Conservation (phyloP, 2,888 invertebrate genomes). For the Strigamia maritima region DNA sequence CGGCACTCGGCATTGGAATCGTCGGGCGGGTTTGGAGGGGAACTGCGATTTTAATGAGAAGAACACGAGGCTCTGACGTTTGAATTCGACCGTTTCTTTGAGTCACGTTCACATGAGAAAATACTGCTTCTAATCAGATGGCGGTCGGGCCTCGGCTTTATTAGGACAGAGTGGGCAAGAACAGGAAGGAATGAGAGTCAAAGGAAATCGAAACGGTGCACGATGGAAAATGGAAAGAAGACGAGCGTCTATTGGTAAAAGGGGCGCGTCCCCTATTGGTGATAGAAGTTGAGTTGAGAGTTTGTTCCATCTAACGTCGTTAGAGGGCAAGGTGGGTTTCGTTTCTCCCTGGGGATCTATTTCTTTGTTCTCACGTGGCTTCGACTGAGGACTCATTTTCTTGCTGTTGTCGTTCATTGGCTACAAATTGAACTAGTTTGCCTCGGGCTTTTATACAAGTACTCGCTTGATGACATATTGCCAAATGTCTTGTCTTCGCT, state of each 20-base stretch:
- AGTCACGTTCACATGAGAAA: slow-evolving; percentile 29
- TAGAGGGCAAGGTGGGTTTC: slow-evolving; percentile 27
- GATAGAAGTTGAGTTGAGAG: slow-evolving; percentile 29
- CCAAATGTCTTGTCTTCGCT: not conserved
- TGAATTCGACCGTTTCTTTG: slow-evolving; percentile 5
- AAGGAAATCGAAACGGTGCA: slow-evolving; percentile 18
- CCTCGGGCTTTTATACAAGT: not conserved
- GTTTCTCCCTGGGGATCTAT: slow-evolving; percentile 26
- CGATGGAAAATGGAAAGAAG: slow-evolving; percentile 24
- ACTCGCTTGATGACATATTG: slow-evolving; percentile 11
- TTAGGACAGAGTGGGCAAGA: slow-evolving; percentile 27
- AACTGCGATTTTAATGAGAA: slow-evolving; percentile 16
- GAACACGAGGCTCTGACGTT: slow-evolving; percentile 4
- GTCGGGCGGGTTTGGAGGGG: not conserved
- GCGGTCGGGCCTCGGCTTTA: slow-evolving; percentile 1
- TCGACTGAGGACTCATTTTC: slow-evolving; percentile 21
- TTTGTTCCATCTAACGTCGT: slow-evolving; percentile 27
- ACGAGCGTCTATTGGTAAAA: slow-evolving; percentile 27
- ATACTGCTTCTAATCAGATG: slow-evolving; percentile 27
- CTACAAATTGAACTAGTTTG: slow-evolving; percentile 29
- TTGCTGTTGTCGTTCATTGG: slow-evolving; percentile 24
- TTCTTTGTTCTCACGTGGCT: slow-evolving; percentile 29
- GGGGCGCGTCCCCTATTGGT: slow-evolving; percentile 27
- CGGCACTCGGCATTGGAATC: not conserved
- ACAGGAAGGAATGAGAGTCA: slow-evolving; percentile 20